Evolutionary conservation across 2,797 vertebrate species (phyloP), one percentile per base, ranked within the genome.

Genomic region (Myotis daubentonii): DNA sequence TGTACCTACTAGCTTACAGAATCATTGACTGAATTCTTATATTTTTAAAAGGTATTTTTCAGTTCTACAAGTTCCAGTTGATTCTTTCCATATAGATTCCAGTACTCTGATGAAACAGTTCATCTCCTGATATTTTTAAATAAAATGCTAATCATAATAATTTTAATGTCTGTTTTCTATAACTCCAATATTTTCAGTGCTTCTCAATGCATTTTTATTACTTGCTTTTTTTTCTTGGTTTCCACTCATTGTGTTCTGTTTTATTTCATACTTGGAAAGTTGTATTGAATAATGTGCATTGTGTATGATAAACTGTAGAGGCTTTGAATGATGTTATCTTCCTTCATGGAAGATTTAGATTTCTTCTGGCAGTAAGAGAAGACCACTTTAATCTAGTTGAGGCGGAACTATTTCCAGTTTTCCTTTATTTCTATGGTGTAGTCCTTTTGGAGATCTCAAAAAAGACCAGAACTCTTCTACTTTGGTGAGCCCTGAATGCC

Each of bases 271-370:
- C 25, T 49, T 93, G 60, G 20, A 89, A 60, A 49, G 62, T 70
- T 74, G 47, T 38, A 76, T 83, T 76, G 62, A 49, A 38, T 83
- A 16, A 89, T 78, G 22, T 47, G 22, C 20, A n/a, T 23, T 33
- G 53, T 28, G 60, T 53, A 72, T 66, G 57, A 93, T 11, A 82
- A 87, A 66, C 51, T 87, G 3, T 12, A 81, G 33, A 93, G 76
- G 30, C 1, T 81, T 93, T 66, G 84, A 36, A 71, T 93, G 47
- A 74, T 62, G 9, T 72, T 85, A 44, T 44, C 28, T 78, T 78
- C 44, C 44, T 84, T 89, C 44, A 94, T 10, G 60, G 65, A 94
- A 71, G 22, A 89, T 62, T 70, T 44, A 78, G 41, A 71, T 89
- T 94, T 53, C 72, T 85, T 85, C 44, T 84, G 22, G 80, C 6